Percentiles rank a stretch among this genome's conserved stretches.
These are phyloP conservation scores for Lepidotrigona ventralis DNA, from an alignment of 1,140 invertebrate species.

Conservation along the genomic window DNA sequence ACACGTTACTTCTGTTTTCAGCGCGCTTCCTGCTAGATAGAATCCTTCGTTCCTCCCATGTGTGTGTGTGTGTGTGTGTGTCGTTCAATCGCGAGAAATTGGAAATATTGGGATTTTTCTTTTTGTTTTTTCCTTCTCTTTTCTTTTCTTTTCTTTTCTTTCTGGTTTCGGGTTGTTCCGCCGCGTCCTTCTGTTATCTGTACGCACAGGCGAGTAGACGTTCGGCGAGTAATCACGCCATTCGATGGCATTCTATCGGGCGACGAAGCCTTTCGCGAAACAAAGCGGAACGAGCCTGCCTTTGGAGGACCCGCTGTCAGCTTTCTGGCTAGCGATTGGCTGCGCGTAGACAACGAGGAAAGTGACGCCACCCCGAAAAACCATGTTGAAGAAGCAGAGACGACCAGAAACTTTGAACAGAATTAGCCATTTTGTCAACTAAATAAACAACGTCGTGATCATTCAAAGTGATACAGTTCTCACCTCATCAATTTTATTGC, in stretches of 20 bases:
- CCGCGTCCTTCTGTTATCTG: neutral
- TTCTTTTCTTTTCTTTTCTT: neutral
- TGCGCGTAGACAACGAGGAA: neutral
- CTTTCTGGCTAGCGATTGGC: constrained; percentile 29
- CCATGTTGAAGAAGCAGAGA: too few relatives aligned
- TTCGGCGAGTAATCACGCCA: constrained; percentile 26
- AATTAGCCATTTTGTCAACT: too few relatives aligned
- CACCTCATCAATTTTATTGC: too few relatives aligned
- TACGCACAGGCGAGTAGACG: neutral
- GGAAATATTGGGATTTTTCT: neutral
- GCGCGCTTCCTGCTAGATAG: too few relatives aligned
- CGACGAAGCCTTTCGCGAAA: neutral
- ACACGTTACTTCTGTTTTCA: neutral
- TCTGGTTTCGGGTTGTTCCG: too few relatives aligned
- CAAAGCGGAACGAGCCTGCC: constrained; percentile 24
- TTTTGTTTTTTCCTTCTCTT: neutral
- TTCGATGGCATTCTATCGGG: neutral
- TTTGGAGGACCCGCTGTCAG: constrained; percentile 26
- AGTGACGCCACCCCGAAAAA: too few relatives aligned
- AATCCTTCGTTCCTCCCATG: neutral
- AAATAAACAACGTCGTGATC: too few relatives aligned
- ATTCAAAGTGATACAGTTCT: too few relatives aligned
- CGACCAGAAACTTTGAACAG: too few relatives aligned
- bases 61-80: too few relatives aligned
- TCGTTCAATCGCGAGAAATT: too few relatives aligned